A percentile compares a stretch with the other conserved stretches of the same genome.
These are phyloP conservation scores for Herminia tarsipennalis DNA, from an alignment of 2,888 invertebrate species.

Conservation along the genomic window DNA sequence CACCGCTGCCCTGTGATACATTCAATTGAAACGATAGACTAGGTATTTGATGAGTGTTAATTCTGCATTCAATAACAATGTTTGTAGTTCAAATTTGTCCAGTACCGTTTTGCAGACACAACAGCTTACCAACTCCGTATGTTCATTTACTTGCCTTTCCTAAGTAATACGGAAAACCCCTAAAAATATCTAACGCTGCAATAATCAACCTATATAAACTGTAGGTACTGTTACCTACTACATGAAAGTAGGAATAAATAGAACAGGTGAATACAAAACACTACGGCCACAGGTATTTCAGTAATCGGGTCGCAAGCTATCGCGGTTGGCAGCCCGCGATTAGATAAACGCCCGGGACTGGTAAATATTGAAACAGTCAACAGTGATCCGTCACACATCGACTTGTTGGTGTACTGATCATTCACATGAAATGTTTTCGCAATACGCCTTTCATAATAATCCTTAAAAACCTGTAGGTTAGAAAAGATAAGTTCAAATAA, in stretches of 20 bases:
- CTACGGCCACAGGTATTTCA: constrained; percentile 65
- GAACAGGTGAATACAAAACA: constrained; percentile 75
- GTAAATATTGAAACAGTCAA: constrained; percentile 79
- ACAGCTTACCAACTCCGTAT: too few species aligned
- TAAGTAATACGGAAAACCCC: too few species aligned
- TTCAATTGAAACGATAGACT: too few species aligned
- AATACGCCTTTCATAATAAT: not conserved
- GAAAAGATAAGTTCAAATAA: not conserved
- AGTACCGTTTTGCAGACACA: too few species aligned
- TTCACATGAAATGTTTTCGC: constrained; percentile 14
- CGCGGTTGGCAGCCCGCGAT: constrained; percentile 74
- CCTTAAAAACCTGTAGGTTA: not conserved
- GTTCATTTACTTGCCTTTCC: too few species aligned
- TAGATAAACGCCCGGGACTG: constrained; percentile 70
- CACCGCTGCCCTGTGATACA: too few species aligned
- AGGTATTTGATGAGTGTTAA: too few species aligned
- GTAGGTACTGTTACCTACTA: too few species aligned
- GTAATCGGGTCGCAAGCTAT: constrained; percentile 83
- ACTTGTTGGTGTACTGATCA: constrained; percentile 26
- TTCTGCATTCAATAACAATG: too few species aligned
- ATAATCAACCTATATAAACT: too few species aligned
- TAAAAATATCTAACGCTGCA: too few species aligned
- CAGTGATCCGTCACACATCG: constrained; percentile 59
- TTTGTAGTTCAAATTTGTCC: too few species aligned
- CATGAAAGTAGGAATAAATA: constrained; percentile 56